Evolutionary conservation across 2,113 vertebrate genomes (phyloP), one percentile per base, ranked within the genome.

Genomic region (Centropristis striata): DNA sequence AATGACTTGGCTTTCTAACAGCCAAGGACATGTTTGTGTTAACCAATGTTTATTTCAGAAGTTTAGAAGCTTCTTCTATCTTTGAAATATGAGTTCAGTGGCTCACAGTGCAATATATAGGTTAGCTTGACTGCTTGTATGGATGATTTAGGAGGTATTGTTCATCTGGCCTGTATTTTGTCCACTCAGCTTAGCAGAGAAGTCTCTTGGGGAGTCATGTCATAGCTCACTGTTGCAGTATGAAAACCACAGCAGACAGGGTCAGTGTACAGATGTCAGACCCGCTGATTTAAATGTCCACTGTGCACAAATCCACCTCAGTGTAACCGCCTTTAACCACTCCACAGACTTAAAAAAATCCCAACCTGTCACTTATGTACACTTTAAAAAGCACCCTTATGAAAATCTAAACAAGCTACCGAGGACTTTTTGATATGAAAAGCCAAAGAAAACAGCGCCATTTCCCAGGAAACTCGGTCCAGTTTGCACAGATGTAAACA

Each of bases 401-500:
- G 60, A 83, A 88, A 80, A 72, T 54, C 54, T 49, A 71, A 87
- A 83, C 72, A 81, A 72, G 64, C 80, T 67, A 59, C 77, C 9
- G 55, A 65, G 36, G 75, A 25, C 50, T 72, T 90, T 32, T 77
- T 42, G 61, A 28, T 13, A 15, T 63, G 42, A 85, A 83, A 88
- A 75, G 57, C 73, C 71, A 71, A 82, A 36, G 64, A 75, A 78
- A 90, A 77, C 74, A 57, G 27, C 1, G 1, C 23, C 2, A 58
- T 75, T 80, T 82, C 73, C 74, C 27, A 44, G 84, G 64, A 78
- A 83, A 88, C 55, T 0, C 13, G 47, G 37, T 78, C 55, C 50
- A 78, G 55, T 77, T 84, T 76, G 59, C 65, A 67, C 71, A 71
- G 67, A 84, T 87, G 80, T 68, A 79, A 86, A 81, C 80, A 75